Evolutionary conservation across 2,888 invertebrate genomes (phyloP).

Genomic region (Stenotaenia linearis): DNA sequence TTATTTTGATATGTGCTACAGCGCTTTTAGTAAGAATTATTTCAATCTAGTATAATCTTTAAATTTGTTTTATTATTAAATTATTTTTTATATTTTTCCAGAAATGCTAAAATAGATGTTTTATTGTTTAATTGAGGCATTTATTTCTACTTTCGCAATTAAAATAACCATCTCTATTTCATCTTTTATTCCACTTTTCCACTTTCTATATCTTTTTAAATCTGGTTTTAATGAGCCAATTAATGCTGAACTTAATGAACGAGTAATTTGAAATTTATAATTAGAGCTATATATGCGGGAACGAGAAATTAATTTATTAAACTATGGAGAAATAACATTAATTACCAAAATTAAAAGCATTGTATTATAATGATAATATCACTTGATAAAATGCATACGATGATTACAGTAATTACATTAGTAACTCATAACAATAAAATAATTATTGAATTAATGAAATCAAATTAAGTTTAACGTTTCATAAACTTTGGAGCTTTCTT

Average conservation of each 20-base stretch:
- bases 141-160: no score
- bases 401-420: neutral
- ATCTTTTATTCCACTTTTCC: no score
- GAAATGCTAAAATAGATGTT: no score
- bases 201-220: no score
- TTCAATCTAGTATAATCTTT: no score
- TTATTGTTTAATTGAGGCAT: no score
- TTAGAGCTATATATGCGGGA: neutral
- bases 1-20: no score
- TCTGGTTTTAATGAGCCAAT: neutral
- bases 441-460: neutral
- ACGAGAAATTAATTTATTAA: neutral
- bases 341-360: neutral
- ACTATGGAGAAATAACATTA: neutral
- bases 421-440: neutral
- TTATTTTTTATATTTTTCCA: no score
- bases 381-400: neutral
- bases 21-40: no score
- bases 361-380: neutral
- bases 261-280: neutral
- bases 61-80: no score
- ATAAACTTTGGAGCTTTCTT: constrained; percentile 72
- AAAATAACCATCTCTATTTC: no score
- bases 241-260: neutral
- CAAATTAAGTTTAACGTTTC: neutral